Evolutionary conservation across 2,113 vertebrate species (phyloP).

Genomic region (Dipodomys spectabilis): DNA sequence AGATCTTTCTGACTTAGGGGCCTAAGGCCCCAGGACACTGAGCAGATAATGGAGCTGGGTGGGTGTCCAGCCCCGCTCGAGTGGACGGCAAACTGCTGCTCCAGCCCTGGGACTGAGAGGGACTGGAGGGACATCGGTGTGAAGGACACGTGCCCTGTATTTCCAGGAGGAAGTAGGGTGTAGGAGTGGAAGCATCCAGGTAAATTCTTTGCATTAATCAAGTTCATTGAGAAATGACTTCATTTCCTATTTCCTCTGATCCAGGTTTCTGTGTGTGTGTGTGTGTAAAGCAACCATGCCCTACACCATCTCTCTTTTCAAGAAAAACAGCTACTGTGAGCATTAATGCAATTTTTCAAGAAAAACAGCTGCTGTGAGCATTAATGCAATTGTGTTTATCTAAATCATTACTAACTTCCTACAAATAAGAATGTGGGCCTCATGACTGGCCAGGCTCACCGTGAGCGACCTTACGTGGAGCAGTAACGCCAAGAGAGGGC

Average conservation of each 20-base stretch:
- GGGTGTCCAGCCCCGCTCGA: accelerated
- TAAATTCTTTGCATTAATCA: constrained; percentile 49
- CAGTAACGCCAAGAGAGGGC: background rate
- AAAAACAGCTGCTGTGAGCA: background rate
- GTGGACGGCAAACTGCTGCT: too few species aligned
- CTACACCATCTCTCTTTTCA: background rate
- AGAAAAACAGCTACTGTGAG: background rate
- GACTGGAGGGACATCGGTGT: too few species aligned
- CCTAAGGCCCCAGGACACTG: background rate
- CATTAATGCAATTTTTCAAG: background rate
- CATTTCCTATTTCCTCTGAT: background rate
- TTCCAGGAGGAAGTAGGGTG: background rate
- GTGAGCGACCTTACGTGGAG: background rate
- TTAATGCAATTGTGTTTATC: background rate
- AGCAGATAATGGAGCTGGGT: accelerated
- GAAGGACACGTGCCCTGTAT: background rate
- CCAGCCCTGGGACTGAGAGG: too few species aligned
- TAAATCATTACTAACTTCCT: background rate
- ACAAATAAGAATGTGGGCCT: background rate
- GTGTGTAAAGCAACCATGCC: background rate
- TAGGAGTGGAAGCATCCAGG: background rate
- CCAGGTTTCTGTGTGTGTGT: background rate
- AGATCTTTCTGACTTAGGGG: background rate
- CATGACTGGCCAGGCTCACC: background rate
- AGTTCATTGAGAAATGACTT: constrained; percentile 41